These are phyloP conservation scores for Hydra vulgaris DNA, from an alignment of 30 jellyfish, hydroid and myxozoan genomes.

Conservation along the genomic window DNA sequence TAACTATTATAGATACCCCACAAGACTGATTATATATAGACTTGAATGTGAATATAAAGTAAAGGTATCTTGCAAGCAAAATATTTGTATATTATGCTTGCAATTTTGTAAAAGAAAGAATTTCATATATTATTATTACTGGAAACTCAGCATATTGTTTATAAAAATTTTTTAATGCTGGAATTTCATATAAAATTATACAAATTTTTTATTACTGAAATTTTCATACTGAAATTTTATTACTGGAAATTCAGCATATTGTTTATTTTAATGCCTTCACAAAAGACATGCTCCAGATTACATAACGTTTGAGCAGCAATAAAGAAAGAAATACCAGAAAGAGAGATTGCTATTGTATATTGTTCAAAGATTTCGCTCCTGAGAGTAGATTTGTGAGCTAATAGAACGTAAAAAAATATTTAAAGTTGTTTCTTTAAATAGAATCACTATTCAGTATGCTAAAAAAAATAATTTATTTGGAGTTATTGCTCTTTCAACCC, in stretches of 20 bases:
- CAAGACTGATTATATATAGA: no score
- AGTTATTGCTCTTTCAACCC: not conserved
- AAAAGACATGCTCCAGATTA: not conserved
- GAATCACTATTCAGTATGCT: not conserved
- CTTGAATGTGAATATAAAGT: slow-evolving; percentile 32
- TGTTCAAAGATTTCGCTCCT: no score
- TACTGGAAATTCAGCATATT: no score
- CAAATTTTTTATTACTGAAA: no score
- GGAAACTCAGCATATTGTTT: no score
- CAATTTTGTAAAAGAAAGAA: slow-evolving; percentile 3
- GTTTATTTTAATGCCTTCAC: not conserved
- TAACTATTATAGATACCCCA: no score
- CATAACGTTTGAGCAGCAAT: not conserved
- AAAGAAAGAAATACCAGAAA: not conserved
- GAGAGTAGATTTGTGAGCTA: no score
- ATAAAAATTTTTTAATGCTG: no score
- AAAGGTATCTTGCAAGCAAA: no score
- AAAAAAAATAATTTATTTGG: not conserved
- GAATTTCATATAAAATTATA: no score
- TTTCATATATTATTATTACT: no score
- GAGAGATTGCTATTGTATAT: not conserved
- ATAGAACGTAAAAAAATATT: not conserved
- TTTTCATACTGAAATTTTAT: no score
- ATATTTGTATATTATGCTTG: slow-evolving; percentile 3
- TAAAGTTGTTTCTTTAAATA: not conserved